Evolutionary conservation across 2,888 invertebrate species (phyloP).

Genomic region (Caradrina clavipalpis): DNA sequence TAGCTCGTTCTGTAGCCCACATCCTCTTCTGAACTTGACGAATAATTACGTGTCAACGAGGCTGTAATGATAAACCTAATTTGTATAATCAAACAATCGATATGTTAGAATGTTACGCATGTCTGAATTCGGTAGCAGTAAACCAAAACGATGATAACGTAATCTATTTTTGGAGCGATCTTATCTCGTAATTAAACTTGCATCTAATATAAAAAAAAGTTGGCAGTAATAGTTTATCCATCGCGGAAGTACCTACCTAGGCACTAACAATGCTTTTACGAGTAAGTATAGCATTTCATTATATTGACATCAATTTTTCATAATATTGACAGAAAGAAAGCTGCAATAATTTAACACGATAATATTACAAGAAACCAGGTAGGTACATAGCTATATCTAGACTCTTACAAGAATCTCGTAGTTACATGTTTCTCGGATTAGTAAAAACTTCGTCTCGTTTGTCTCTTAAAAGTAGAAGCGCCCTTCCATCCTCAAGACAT

Average conservation of each 20-base stretch:
- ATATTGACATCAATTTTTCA: background rate
- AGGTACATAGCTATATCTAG: background rate
- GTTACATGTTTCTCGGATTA: background rate
- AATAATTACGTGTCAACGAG: conserved; percentile 25
- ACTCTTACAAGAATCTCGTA: background rate
- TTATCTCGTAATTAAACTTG: conserved; percentile 57
- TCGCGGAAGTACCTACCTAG: background rate
- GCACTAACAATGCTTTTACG: background rate
- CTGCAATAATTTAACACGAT: too few relatives aligned
- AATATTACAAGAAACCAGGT: too few relatives aligned
- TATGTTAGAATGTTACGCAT: conserved; percentile 16
- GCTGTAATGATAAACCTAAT: conserved; percentile 23
- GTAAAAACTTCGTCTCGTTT: conserved; percentile 2
- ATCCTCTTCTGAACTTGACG: conserved; percentile 27
- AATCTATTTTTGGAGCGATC: conserved; percentile 46
- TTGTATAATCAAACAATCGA: conserved; percentile 37
- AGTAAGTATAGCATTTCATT: background rate
- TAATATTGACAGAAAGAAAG: background rate
- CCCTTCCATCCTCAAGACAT: conserved; percentile 13
- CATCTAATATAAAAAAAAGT: conserved; percentile 51
- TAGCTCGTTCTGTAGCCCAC: conserved; percentile 58
- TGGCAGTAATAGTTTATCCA: conserved; percentile 20
- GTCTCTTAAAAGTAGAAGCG: conserved; percentile 18
- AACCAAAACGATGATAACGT: conserved; percentile 38
- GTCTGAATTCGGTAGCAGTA: conserved; percentile 30